These are phyloP conservation scores for Listronotus oregonensis DNA, from an alignment of 1,140 invertebrate species.

Conservation along the genomic window DNA sequence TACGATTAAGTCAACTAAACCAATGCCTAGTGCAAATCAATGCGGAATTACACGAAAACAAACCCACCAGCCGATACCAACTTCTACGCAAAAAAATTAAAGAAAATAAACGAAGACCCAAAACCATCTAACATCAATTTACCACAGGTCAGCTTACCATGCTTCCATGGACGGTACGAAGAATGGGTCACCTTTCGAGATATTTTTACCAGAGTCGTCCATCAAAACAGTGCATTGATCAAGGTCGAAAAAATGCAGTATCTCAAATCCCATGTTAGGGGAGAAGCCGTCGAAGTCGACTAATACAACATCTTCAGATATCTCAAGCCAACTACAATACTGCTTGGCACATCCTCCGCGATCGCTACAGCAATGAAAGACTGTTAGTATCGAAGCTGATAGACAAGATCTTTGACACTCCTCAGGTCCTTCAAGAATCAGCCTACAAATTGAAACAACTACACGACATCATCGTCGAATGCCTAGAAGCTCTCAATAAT, in stretches of 20 bases:
- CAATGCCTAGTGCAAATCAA: too few relatives aligned
- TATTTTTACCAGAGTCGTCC: too few relatives aligned
- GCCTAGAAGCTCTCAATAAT: slow-evolving; percentile 16
- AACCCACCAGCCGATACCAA: too few relatives aligned
- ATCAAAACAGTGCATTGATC: not conserved
- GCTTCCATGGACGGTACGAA: too few relatives aligned
- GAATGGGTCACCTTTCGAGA: too few relatives aligned
- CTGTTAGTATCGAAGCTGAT: not conserved
- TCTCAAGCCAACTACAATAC: slow-evolving; percentile 5
- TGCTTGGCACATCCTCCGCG: not conserved
- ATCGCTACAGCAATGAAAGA: slow-evolving; percentile 11
- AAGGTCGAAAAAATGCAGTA: slow-evolving; percentile 23
- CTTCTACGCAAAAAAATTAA: too few relatives aligned
- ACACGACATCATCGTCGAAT: slow-evolving; percentile 5
- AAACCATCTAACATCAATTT: too few relatives aligned
- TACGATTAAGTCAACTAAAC: too few relatives aligned
- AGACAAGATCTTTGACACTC: slow-evolving; percentile 2
- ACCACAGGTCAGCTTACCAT: too few relatives aligned
- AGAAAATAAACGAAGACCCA: too few relatives aligned
- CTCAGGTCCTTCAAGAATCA: not conserved
- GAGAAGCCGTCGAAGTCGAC: not conserved
- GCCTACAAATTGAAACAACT: slow-evolving; percentile 2
- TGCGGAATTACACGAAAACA: too few relatives aligned
- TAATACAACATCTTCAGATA: slow-evolving; percentile 9
- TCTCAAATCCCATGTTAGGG: slow-evolving; percentile 1